These are phyloP conservation scores for Dolichopus griseipennis DNA, from an alignment of 2,888 invertebrate genomes.

Conservation along the genomic window DNA sequence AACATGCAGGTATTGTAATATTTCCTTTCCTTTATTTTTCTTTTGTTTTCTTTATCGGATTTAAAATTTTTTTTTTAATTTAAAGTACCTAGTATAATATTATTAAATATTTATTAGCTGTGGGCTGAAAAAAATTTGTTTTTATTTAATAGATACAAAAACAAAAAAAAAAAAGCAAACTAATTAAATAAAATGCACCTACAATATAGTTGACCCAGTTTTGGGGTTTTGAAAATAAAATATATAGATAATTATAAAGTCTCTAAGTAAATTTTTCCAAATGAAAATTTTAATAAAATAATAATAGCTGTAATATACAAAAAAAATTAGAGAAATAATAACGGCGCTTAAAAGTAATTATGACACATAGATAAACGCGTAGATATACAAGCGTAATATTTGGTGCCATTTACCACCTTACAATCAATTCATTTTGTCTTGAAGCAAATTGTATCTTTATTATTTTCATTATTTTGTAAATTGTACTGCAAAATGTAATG, in stretches of 20 bases:
- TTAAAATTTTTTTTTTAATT: too few relatives aligned
- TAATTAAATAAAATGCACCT: neutral
- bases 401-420: too few relatives aligned
- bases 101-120: too few relatives aligned
- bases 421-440: too few relatives aligned
- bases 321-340: neutral
- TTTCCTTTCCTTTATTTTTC: neutral
- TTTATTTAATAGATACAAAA: neutral
- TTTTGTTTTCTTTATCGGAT: neutral
- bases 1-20: neutral
- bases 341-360: too few relatives aligned
- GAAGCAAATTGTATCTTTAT: too few relatives aligned
- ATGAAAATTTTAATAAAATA: neutral
- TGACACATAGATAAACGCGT: too few relatives aligned
- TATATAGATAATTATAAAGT: too few relatives aligned
- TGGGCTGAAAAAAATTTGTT: neutral
- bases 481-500: too few relatives aligned
- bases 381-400: too few relatives aligned
- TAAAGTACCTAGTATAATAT: too few relatives aligned
- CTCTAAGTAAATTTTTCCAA: neutral
- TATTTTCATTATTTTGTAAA: too few relatives aligned
- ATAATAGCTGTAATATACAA: neutral
- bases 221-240: neutral
- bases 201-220: neutral
- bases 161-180: neutral